Evolutionary conservation across 2,888 invertebrate genomes (phyloP).

Genomic region (Eristalis intricaria): DNA sequence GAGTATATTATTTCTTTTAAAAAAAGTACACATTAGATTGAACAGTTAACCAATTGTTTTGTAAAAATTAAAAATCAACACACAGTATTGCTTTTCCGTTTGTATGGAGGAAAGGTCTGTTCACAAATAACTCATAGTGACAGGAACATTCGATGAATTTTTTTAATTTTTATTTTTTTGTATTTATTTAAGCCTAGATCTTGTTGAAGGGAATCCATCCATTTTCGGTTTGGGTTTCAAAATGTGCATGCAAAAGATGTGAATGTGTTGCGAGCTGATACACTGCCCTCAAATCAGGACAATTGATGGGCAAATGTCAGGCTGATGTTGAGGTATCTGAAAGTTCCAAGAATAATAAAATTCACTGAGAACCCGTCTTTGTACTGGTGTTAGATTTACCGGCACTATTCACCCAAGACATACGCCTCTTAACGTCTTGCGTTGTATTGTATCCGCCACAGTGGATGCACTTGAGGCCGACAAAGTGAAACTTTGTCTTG

Average conservation of each 20-base stretch:
- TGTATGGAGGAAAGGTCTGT: constrained; percentile 26
- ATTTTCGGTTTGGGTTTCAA: neutral
- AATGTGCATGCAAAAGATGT: constrained; percentile 27
- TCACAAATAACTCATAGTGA: constrained; percentile 16
- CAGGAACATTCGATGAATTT: constrained; percentile 44
- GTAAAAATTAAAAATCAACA: constrained; percentile 9
- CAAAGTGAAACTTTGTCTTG: constrained; percentile 91
- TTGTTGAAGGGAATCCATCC: neutral
- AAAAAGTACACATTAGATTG: neutral
- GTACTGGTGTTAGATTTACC: constrained; percentile 30
- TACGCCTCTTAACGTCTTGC: constrained; percentile 83
- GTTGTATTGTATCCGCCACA: constrained; percentile 97
- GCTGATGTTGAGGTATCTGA: constrained; percentile 65
- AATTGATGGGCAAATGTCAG: constrained; percentile 38
- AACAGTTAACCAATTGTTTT: neutral
- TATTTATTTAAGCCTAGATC: neutral
- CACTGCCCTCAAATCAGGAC: neutral
- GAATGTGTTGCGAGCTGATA: neutral
- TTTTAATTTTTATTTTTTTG: neutral
- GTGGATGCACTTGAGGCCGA: constrained; percentile 91
- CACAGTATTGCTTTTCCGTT: constrained; percentile 17
- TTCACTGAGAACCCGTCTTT: neutral
- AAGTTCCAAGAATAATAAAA: constrained; percentile 2
- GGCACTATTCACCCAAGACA: constrained; percentile 77
- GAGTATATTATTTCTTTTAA: neutral